Evolutionary conservation across 2,797 vertebrate species (phyloP).

Genomic region (Peromyscus melanophrys): DNA sequence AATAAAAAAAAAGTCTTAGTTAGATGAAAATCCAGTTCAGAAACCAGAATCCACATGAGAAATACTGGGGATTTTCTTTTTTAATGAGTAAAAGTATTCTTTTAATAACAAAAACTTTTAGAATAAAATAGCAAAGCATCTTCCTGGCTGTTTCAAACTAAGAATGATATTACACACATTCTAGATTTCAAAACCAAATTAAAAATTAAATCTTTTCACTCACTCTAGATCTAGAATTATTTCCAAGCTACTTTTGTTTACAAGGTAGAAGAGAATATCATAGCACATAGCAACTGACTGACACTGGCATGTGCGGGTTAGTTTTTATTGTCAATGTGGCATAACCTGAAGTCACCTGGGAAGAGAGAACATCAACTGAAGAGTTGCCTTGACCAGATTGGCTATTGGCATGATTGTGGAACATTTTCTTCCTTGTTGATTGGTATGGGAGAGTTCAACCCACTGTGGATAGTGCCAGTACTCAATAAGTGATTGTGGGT

Average conservation of each 20-base stretch:
- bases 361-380: neutral
- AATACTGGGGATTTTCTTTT: conserved; percentile 39
- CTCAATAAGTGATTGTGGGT: neutral
- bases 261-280: neutral
- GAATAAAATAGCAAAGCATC: neutral
- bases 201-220: neutral
- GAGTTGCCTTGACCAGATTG: neutral
- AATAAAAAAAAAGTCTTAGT: conserved; percentile 33
- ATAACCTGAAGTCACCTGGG: neutral
- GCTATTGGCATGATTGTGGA: neutral
- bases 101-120: conserved; percentile 42
- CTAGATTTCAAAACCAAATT: neutral
- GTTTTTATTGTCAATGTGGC: neutral
- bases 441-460: neutral
- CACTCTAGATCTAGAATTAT: neutral
- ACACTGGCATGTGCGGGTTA: neutral
- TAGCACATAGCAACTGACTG: neutral
- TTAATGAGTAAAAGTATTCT: neutral
- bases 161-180: neutral
- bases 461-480: neutral
- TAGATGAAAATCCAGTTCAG: conserved; percentile 40
- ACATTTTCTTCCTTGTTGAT: neutral
- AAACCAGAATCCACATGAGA: conserved; percentile 41
- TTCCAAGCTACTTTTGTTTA: neutral
- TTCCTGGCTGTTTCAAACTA: neutral